These are phyloP conservation scores for Thamnophis sirtalis DNA, from an alignment of 2,113 vertebrate species.

Conservation along the genomic window DNA sequence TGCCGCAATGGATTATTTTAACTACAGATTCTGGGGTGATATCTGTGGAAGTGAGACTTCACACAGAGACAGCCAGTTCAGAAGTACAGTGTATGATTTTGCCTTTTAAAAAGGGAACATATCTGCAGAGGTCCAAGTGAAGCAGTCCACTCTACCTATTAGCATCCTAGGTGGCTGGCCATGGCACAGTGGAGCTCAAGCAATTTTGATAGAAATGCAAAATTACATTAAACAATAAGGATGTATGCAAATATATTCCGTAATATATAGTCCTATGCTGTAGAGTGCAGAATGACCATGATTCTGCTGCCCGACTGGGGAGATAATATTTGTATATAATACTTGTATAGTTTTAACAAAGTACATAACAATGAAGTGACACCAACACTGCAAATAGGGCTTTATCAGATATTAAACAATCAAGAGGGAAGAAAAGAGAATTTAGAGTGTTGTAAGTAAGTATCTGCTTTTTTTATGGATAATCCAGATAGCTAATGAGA, in stretches of 20 bases:
- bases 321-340: not conserved
- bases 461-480: not conserved
- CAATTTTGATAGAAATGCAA: conserved; percentile 19
- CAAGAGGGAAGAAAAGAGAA: not conserved
- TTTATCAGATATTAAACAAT: not conserved
- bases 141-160: not conserved
- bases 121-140: not conserved
- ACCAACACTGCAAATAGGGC: not conserved
- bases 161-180: not conserved
- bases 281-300: conserved; percentile 1
- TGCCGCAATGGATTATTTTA: not conserved
- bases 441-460: not conserved
- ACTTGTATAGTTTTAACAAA: not conserved
- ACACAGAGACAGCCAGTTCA: not conserved
- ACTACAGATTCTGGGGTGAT: not conserved
- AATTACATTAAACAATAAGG: conserved; percentile 27
- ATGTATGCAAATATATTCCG: not conserved
- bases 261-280: not conserved
- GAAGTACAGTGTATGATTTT: not conserved
- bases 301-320: not conserved
- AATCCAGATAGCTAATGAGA: not conserved
- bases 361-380: not conserved
- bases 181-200: not conserved
- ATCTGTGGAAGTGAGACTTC: not conserved
- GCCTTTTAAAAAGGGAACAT: not conserved